These are phyloP conservation scores for Drosophila macrothrix DNA, from an alignment of 2,888 invertebrate species.

Conservation along the genomic window DNA sequence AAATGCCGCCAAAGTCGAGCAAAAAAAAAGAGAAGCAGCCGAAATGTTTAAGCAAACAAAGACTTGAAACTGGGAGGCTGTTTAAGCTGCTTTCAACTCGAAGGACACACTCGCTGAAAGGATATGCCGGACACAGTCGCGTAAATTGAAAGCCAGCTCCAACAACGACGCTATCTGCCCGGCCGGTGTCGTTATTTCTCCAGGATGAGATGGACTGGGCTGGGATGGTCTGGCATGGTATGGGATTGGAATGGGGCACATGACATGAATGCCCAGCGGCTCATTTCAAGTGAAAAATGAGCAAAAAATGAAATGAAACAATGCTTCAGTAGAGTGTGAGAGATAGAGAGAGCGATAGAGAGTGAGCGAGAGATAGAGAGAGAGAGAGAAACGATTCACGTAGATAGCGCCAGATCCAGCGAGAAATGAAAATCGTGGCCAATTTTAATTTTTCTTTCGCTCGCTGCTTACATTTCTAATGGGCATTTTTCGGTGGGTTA, in stretches of 20 bases:
- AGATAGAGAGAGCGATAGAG: constrained; percentile 2
- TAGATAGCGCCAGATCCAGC: constrained; percentile 40
- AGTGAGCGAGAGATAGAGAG: constrained; percentile 1
- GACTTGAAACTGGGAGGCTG: constrained; percentile 59
- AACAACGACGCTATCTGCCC: constrained; percentile 52
- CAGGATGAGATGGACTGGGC: constrained; percentile 4
- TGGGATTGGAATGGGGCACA: constrained; percentile 50
- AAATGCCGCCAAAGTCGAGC: constrained; percentile 77
- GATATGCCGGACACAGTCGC: constrained; percentile 68
- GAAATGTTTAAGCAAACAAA: constrained; percentile 75
- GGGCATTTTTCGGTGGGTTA: constrained; percentile 78
- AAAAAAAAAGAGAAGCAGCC: constrained; percentile 21
- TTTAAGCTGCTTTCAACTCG: constrained; percentile 73
- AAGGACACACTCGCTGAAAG: constrained; percentile 72
- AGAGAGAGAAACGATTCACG: constrained; percentile 6
- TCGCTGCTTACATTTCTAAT: constrained; percentile 73
- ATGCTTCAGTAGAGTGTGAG: constrained; percentile 61
- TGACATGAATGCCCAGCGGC: constrained; percentile 78
- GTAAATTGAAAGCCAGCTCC: constrained; percentile 72
- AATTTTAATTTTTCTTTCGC: constrained; percentile 84
- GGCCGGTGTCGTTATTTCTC: constrained; percentile 49
- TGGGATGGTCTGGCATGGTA: background rate
- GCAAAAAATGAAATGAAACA: constrained; percentile 83
- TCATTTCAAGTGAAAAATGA: constrained; percentile 79
- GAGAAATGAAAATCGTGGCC: constrained; percentile 83